Evolutionary conservation across 2,797 vertebrate genomes (phyloP).

Genomic region (Syndactyla subalaris): DNA sequence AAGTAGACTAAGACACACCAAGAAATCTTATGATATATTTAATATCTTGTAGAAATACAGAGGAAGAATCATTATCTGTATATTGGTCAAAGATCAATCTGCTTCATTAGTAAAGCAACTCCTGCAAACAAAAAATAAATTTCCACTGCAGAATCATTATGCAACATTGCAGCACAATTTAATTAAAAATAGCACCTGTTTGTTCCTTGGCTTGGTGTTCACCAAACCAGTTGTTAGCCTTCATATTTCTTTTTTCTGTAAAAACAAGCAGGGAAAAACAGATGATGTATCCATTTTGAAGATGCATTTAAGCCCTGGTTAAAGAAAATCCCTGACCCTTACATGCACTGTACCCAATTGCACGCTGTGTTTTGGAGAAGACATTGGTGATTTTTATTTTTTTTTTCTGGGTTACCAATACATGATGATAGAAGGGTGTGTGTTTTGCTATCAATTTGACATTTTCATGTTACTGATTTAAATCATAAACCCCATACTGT

Average conservation of each 20-base stretch:
- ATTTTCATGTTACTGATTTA: neutral
- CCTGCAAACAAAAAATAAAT: conserved; percentile 23
- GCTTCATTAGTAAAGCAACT: conserved; percentile 38
- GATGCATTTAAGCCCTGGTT: neutral
- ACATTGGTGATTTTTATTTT: neutral
- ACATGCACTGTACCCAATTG: neutral
- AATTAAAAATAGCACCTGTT: conserved; percentile 19
- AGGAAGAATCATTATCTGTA: conserved; percentile 2
- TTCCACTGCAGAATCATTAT: conserved; percentile 14
- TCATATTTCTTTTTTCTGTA: neutral
- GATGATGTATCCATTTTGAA: neutral
- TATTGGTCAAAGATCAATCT: neutral
- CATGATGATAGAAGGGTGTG: neutral
- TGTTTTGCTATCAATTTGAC: neutral
- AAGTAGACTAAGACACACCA: neutral
- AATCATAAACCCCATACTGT: neutral
- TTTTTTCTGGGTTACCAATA: neutral
- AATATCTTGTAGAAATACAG: conserved; percentile 28
- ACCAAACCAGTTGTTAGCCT: conserved; percentile 3
- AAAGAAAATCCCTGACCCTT: neutral
- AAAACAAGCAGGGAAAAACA: neutral
- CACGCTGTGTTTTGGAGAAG: neutral
- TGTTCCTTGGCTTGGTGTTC: conserved; percentile 45
- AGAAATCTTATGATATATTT: conserved; percentile 23
- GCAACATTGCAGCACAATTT: conserved; percentile 32